Base-by-base conservation (phyloP, 2,888 invertebrate species). In the Apamea crenata region DNA sequence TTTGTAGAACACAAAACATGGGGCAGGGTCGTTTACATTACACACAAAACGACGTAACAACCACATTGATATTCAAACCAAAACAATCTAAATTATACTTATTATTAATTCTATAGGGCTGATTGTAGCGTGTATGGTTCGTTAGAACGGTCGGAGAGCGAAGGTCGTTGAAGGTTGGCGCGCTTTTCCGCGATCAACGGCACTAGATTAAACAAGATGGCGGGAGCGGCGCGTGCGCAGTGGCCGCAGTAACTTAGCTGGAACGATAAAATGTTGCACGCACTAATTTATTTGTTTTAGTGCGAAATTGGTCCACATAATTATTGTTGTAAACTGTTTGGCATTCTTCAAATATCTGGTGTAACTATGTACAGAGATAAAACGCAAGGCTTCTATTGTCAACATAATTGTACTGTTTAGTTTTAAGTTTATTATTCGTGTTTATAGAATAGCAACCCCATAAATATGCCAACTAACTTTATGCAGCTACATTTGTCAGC, bases 81-180 rank as follows among this genome's bases (percentile, higher is more conserved):
- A 86, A 86, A 68, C 87, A 77, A 76, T 59, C 81, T 90, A 87
- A 68, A 81, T 29, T 75, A 81, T 85, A 78, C 70, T 66, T 69
- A 18, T 61, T 83, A 84, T 82, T 71, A 77, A 79, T 73, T 72
- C 72, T 53, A 71, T 91, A 91, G 77, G 85, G 90, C 85, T 88
- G 85, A 87, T 86, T 88, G 88, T 90, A 74, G 89, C 84, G 80
- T 93, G 94, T 86, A 87, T 89, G 89, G 90, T 89, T 91, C 91
- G 92, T 91, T 91, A 90, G 92, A 91, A 92, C 95, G 96, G 96
- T 95, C 94, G 96, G 94, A 95, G 96, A 96, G 96, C 96, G 96
- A 97, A 97, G 96, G 96, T 97, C 96, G 96, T 96, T 96, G 96
- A 97, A 96, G 96, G 96, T 96, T 96, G 96, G 95, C 95, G 95